Percentiles rank a stretch among this genome's conserved stretches.
These are phyloP conservation scores for Steinernema feltiae DNA, from an alignment of 1,140 invertebrate genomes.

Conservation along the genomic window DNA sequence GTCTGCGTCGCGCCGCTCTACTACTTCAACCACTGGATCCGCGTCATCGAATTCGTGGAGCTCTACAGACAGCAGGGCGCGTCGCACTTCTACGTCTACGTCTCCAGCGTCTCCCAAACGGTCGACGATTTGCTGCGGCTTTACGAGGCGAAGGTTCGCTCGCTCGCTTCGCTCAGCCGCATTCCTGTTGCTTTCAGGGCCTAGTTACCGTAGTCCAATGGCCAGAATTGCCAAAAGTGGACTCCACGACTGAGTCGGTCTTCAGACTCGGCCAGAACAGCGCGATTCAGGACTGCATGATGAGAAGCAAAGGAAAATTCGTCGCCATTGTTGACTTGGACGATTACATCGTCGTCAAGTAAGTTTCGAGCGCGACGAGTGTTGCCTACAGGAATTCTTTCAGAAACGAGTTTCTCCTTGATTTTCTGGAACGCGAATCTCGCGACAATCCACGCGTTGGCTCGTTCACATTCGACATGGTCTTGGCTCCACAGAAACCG, in stretches of 20 bases:
- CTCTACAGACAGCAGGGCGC: not conserved
- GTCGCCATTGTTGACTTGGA: not conserved
- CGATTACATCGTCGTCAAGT: not conserved
- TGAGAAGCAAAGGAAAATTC: not conserved
- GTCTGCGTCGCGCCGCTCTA: not conserved
- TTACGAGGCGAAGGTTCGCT: not conserved
- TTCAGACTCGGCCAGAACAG: not conserved
- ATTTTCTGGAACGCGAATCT: not conserved
- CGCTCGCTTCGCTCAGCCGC: no score
- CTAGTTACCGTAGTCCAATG: not conserved
- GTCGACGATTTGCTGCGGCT: not conserved
- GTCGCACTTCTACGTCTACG: not conserved
- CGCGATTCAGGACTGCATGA: not conserved
- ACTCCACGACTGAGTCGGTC: not conserved
- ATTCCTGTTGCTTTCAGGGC: not conserved
- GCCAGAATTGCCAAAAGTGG: not conserved
- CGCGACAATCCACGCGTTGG: not conserved
- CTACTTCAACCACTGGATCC: not conserved
- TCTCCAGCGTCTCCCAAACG: not conserved
- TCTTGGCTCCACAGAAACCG: not conserved
- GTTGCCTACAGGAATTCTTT: not conserved
- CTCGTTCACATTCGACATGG: not conserved
- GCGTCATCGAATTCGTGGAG: not conserved
- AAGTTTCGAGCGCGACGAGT: not conserved
- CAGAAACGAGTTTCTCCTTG: not conserved